Evolutionary conservation across 2,888 invertebrate species (phyloP).

Genomic region (Limnephilus auricula): DNA sequence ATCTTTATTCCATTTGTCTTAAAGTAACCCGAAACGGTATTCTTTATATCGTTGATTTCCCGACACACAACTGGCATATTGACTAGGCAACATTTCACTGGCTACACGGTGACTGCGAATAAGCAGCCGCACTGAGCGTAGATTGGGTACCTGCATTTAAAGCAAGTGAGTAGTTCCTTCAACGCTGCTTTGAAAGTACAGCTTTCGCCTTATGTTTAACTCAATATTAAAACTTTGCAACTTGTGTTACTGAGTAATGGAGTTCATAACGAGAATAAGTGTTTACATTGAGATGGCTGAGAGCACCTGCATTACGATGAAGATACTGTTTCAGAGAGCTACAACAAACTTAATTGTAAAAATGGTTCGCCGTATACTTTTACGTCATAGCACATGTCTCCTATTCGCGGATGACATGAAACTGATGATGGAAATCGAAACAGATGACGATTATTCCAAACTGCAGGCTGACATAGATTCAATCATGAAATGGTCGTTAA

Average conservation of each 20-base stretch:
- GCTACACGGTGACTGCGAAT: neutral
- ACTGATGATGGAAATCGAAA: too few relatives aligned
- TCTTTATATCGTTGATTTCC: constrained; percentile 1
- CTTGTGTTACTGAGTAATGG: neutral
- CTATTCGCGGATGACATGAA: too few relatives aligned
- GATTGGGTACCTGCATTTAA: neutral
- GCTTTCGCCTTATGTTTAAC: neutral
- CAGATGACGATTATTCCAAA: too few relatives aligned
- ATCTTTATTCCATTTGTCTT: constrained; percentile 57
- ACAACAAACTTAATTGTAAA: neutral
- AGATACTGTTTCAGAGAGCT: neutral
- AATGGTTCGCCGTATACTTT: neutral
- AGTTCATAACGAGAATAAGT: neutral
- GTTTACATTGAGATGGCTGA: neutral
- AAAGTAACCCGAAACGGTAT: constrained; percentile 14
- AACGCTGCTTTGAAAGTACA: neutral
- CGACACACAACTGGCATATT: neutral
- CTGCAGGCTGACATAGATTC: too few relatives aligned
- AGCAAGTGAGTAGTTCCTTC: neutral
- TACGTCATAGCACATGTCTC: too few relatives aligned
- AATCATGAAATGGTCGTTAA: too few relatives aligned
- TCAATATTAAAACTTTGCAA: neutral
- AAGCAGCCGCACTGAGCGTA: neutral
- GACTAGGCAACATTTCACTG: neutral
- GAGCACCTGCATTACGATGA: neutral